Evolutionary conservation across 2,797 vertebrate genomes (phyloP).

Genomic region (Serranus cabrilla): DNA sequence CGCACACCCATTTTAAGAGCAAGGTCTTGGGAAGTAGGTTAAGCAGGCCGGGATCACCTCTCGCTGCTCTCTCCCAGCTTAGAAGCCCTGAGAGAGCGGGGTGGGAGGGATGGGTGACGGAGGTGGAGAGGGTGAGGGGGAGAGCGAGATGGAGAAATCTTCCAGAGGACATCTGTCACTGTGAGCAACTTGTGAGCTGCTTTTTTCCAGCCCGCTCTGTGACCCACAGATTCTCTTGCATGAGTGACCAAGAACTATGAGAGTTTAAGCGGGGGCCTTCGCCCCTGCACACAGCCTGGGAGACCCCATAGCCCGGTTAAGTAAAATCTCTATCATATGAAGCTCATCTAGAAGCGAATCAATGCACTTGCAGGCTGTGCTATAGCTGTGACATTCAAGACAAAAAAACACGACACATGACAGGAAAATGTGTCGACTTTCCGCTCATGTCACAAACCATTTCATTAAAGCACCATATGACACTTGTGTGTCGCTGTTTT

Average conservation of each 20-base stretch:
- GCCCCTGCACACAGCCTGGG: conserved; percentile 53
- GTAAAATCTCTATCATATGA: conserved; percentile 25
- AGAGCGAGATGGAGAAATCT: conserved; percentile 66
- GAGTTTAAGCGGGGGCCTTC: conserved; percentile 53
- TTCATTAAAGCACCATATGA: conserved; percentile 34
- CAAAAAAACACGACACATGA: background rate
- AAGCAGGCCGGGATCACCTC: conserved; percentile 77
- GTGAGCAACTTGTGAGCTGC: conserved; percentile 78
- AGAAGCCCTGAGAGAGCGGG: conserved; percentile 47
- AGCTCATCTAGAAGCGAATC: background rate
- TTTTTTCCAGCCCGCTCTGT: conserved; percentile 74
- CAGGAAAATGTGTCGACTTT: conserved; percentile 11
- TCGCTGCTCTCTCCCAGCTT: conserved; percentile 66
- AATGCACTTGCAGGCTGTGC: background rate
- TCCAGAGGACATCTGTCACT: conserved; percentile 83
- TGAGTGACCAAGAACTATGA: conserved; percentile 81
- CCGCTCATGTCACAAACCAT: conserved; percentile 14
- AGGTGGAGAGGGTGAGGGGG: conserved; percentile 47
- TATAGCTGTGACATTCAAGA: background rate
- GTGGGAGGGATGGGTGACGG: conserved; percentile 53
- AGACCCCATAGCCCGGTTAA: conserved; percentile 59
- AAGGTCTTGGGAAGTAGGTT: conserved; percentile 83
- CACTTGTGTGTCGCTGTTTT: conserved; percentile 18
- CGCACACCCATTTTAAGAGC: conserved; percentile 41
- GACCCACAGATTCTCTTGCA: conserved; percentile 81